Base-by-base conservation (phyloP, 2,888 invertebrate genomes). In the Stenodema calcarata region DNA sequence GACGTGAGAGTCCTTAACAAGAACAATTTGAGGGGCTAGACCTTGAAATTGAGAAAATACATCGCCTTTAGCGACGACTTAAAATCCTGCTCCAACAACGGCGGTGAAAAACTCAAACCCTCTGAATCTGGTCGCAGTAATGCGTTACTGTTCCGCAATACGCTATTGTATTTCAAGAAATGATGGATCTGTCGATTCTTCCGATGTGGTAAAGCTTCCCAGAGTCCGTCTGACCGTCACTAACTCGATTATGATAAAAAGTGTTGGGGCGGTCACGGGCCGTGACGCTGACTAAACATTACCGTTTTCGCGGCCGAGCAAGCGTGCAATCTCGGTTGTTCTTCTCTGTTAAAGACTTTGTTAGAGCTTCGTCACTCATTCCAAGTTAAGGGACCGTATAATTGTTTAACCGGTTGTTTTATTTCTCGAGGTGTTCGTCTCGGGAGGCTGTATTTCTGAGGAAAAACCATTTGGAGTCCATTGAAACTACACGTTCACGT, bases 291-390 rank as follows among this genome's bases (percentile, higher is more conserved):
- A 62, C 82, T 82, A 82, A 82, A 82, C 82, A 82, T 82, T 82
- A 82, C 82, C 84, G 76, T 84, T 84, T 84, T 84, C 84, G 84
- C 84, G 75, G 84, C 73, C 84, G 84, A 28, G 75, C 54, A 84
- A 84, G 75, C 84, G 84, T 73, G 84, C 76, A 54, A 84, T 84
- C 76, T 84, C 76, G 14, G 54, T 81, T 78, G 78, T 78, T 78
- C 78, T 50, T 47, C 73, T 54, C 80, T 16, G 80, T 50, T 80
- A 80, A 78, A 80, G 80, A 80, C 50, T 50, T 50, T 50, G 80
- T 80, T 27, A 80, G 47, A 80, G 54, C 50, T 50, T 78, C 78
- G 78, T 80, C 80, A 50, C 80, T 80, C 80, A 80, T 80, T 80
- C 30, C 47, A 47, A 80, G 50, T 80, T 80, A 18, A 50, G 35